phyloP scores from a whole-genome alignment of 2,797 vertebrate genomes.

The Sebastes oblongus region DNA sequence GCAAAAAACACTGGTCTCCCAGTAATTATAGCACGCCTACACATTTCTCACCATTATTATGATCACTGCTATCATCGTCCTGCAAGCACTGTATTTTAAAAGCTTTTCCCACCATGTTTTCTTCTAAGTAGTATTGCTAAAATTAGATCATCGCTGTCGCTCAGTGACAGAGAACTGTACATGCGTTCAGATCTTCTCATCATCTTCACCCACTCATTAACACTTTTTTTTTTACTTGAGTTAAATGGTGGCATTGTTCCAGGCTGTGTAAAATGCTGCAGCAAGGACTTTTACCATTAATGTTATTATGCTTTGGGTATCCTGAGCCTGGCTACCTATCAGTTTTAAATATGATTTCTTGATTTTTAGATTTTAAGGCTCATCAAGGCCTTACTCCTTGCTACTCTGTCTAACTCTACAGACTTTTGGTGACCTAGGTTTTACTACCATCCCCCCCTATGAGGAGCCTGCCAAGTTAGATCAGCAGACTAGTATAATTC shows the following conservation, averaged over 20 bases:
- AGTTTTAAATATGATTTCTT: background rate
- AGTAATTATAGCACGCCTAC: background rate
- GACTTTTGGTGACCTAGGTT: background rate
- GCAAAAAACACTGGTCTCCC: background rate
- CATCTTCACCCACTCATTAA: background rate
- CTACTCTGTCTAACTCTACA: background rate
- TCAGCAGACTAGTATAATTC: too few species aligned
- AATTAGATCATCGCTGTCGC: slow-evolving; percentile 44
- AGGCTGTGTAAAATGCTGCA: background rate
- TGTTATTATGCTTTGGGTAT: background rate
- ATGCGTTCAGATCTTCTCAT: slow-evolving; percentile 19
- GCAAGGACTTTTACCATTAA: background rate
- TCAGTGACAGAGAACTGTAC: background rate
- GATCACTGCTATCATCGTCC: background rate
- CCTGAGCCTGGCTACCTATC: background rate
- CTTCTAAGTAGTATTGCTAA: slow-evolving; percentile 36
- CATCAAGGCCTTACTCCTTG: background rate
- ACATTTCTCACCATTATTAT: slow-evolving; percentile 7
- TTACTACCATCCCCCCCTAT: background rate
- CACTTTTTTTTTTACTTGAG: background rate
- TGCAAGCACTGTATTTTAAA: background rate
- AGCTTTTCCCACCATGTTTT: slow-evolving; percentile 13
- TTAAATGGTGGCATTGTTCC: background rate
- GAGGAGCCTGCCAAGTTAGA: background rate
- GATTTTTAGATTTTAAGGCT: background rate